Base-by-base conservation (phyloP, 2,113 vertebrate species). In the Dissostichus mawsoni region DNA sequence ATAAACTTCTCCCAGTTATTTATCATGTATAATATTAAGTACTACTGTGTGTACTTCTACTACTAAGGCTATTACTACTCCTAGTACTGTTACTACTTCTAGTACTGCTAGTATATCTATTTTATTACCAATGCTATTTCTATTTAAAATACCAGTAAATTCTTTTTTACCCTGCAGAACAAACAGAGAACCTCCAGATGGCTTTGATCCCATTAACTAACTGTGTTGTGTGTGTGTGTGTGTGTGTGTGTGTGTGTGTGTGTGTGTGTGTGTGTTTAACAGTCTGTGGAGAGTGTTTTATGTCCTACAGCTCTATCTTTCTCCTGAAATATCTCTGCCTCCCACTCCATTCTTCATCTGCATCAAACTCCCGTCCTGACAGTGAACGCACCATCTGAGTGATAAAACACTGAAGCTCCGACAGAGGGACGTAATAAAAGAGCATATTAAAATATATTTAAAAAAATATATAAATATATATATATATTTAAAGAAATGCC, bases 111-210 rank as follows among this genome's bases (percentile, higher is more conserved):
- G 18, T n/a, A 3, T 55, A 47, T 23, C 10, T 73, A 11, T 53
- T 70, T 79, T 8, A 70, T 79, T 51, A 17, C 17, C 1, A 48
- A 33, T 13, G 56, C 51, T 71, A 9, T 11, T 69, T 11, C 12
- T 72, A 62, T 71, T 76, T 36, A 89, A 71, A 66, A 64, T 36
- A 76, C 58, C 8, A 74, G 58, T n/a, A n/a, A 81, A 5, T 50
- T 23, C 33, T 67, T 64, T 48, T 69, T 59, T 52, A 36, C 63
- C 74, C 23, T 20, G 47, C 16, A 50, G 61, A 57, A n/a, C 2
- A 59, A 78, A 61, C 61, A 17, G 51, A 72, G 55, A 79, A 48
- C 25, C 48, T 87, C 75, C 90, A 90, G 83, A 87, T 85, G 83
- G 81, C 80, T 86, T 25, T 11, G 61, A 55, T 84, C 67, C 75